Base-by-base conservation (phyloP, 2,888 invertebrate species). In the Scelioninae gen. 1 region DNA sequence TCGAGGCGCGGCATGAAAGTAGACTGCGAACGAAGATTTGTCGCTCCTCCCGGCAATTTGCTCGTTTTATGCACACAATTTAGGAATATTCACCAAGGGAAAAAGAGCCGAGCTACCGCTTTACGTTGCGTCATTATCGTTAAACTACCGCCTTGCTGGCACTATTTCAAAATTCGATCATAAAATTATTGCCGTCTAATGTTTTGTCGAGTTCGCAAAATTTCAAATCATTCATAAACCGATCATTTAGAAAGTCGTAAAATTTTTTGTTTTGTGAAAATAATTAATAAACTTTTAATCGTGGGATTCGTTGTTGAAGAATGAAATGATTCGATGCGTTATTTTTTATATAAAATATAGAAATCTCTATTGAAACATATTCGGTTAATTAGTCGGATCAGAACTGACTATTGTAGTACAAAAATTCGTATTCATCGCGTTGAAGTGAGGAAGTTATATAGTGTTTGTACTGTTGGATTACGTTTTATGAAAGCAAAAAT, bases 11-110 rank as follows among this genome's bases (percentile, higher is more conserved):
- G 23, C 49, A 16, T 45, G 58, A 66, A 82, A 77, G 72, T 76
- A 49, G 65, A 71, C 58, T 71, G 45, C 71, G 53, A 49, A 32
- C 63, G 45, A 75, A 75, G 75, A 63, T 62, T 75, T 74, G 80
- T 80, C 63, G 60, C 60, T 60, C 7, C 74, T 66, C 60, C 10
- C 63, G 69, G 47, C 80, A 63, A 72, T 69, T 75, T 69, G 74
- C 63, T 45, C 72, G 31, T 72, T 72, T 79, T 58, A 60, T 72
- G 60, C 79, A 53, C 72, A 66, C 79, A 66, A 79, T 72, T 66
- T 65, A 49, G 60, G 72, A 47, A 72, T 72, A 63, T 71, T 49
- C 78, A 49, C 7, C 56, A 40, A 38, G 15, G 51, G 23, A 47
- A 69, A 71, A 71, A 34, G 47, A 23, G n/a, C 34, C 15, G 15